phyloP scores from a whole-genome alignment of 2,888 invertebrate genomes.

The Pimpla rufipes region DNA sequence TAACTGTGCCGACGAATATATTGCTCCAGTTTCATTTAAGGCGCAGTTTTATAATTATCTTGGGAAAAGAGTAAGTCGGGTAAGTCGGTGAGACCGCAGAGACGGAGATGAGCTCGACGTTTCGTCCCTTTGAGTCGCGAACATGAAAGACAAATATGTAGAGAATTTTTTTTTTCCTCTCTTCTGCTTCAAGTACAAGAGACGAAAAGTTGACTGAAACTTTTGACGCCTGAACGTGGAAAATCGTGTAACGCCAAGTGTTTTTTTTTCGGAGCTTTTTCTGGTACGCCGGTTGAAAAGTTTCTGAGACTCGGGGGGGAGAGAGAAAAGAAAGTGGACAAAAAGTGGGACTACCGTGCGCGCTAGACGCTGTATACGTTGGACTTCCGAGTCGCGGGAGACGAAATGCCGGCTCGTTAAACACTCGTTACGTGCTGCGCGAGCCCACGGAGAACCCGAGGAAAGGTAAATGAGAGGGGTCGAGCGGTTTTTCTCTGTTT shows the following conservation, averaged over 20 bases:
- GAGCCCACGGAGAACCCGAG: constrained; percentile 19
- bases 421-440: constrained; percentile 61
- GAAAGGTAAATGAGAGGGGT: neutral
- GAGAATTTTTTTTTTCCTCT: constrained; percentile 19
- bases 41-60: neutral
- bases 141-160: constrained; percentile 24
- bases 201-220: constrained; percentile 53
- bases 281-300: constrained; percentile 55
- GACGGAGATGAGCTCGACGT: neutral
- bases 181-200: constrained; percentile 17
- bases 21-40: neutral
- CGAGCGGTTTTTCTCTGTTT: constrained; percentile 20
- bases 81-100: neutral
- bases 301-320: constrained; percentile 36
- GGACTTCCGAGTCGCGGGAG: constrained; percentile 35
- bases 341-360: constrained; percentile 31
- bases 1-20: neutral
- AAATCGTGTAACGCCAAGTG: constrained; percentile 57
- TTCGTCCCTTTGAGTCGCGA: constrained; percentile 6
- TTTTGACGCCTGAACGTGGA: constrained; percentile 33
- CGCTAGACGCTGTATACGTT: constrained; percentile 33
- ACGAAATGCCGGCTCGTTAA: constrained; percentile 65
- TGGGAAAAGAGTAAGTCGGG: neutral
- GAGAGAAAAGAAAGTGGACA: constrained; percentile 29
- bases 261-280: constrained; percentile 39